Conservation (phyloP, 2,797 vertebrate genomes). For the Propithecus perrieri region DNA sequence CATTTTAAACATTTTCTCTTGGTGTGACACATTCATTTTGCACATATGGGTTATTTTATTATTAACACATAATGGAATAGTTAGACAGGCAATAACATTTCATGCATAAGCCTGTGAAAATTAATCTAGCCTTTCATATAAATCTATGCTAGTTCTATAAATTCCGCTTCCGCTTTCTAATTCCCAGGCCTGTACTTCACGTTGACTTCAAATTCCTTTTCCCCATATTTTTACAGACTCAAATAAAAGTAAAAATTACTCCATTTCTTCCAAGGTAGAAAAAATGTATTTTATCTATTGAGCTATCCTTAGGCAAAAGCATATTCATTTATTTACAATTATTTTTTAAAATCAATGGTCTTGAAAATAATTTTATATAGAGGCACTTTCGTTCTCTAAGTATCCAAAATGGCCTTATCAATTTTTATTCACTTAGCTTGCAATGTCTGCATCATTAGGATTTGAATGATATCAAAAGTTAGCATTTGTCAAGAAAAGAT, state of each 20-base stretch:
- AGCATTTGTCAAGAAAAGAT: neutral
- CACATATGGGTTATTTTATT: constrained; percentile 61
- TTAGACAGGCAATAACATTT: constrained; percentile 61
- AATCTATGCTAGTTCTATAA: constrained; percentile 37
- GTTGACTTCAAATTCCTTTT: neutral
- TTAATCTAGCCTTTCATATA: constrained; percentile 61
- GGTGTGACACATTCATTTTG: constrained; percentile 46
- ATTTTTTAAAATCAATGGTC: neutral
- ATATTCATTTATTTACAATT: neutral
- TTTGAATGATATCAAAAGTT: neutral
- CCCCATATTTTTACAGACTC: neutral
- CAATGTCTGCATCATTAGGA: neutral
- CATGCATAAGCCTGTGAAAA: constrained; percentile 54
- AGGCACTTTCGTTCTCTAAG: neutral
- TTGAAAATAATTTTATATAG: constrained; percentile 17
- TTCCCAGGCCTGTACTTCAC: neutral
- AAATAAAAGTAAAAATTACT: constrained; percentile 9
- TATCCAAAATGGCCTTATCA: neutral
- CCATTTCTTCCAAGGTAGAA: neutral
- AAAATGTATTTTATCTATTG: neutral
- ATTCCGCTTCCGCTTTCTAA: neutral
- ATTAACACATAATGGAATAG: constrained; percentile 63
- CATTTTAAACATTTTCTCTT: constrained; percentile 66
- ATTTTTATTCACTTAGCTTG: neutral
- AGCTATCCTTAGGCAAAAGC: neutral